Evolutionary conservation across 2,113 vertebrate genomes (phyloP).

Genomic region (Indicator maculatus): DNA sequence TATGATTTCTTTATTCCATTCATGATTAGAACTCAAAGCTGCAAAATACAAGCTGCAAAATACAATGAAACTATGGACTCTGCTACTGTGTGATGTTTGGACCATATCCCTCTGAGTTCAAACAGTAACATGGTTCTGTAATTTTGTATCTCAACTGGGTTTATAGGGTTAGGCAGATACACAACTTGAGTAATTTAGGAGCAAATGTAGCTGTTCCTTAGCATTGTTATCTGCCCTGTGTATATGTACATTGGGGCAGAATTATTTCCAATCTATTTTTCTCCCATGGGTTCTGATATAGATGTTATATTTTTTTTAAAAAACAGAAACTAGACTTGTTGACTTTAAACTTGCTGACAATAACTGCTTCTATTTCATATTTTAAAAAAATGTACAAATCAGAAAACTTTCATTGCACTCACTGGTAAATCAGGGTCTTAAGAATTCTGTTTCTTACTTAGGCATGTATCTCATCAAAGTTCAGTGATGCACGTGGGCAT

Average conservation of each 20-base stretch:
- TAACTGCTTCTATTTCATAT: neutral
- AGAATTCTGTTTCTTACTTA: conserved; percentile 2
- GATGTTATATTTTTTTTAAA: neutral
- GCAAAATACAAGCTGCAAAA: neutral
- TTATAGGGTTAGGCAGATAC: neutral
- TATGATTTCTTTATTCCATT: neutral
- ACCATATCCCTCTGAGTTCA: neutral
- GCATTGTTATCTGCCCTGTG: neutral
- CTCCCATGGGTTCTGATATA: neutral
- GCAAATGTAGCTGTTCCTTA: neutral
- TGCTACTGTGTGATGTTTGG: neutral
- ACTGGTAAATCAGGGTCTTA: neutral
- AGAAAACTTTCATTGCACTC: neutral
- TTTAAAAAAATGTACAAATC: neutral
- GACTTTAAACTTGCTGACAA: neutral
- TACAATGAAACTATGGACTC: neutral
- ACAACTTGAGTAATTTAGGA: neutral
- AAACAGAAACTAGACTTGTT: neutral
- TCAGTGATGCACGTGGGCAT: neutral
- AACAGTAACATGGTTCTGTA: neutral
- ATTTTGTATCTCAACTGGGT: neutral
- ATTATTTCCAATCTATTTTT: neutral
- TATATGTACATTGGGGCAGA: neutral
- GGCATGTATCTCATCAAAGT: neutral
- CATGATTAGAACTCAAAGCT: neutral